These are phyloP conservation scores for Caradrina clavipalpis DNA, from an alignment of 2,888 invertebrate species.

Conservation along the genomic window DNA sequence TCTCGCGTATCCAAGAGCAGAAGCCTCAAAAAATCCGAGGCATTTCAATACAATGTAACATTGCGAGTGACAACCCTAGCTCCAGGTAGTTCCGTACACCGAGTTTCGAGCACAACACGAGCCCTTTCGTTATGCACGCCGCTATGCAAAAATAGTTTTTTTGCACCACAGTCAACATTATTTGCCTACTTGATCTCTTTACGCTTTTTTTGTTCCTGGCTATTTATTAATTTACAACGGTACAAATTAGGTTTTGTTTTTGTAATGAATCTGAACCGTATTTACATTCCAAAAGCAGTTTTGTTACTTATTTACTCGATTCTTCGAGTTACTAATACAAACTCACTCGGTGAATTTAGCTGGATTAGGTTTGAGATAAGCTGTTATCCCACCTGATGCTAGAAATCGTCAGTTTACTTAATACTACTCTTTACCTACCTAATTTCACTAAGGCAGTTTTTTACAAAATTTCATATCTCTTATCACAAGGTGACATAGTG, in stretches of 20 bases:
- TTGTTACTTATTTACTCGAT: not conserved
- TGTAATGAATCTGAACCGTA: slow-evolving; percentile 30
- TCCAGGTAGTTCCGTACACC: slow-evolving; percentile 64
- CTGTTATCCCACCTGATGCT: too few species aligned
- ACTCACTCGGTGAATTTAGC: not conserved
- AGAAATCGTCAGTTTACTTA: too few species aligned
- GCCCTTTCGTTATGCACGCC: slow-evolving; percentile 80
- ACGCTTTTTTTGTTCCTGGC: slow-evolving; percentile 48
- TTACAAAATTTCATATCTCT: not conserved
- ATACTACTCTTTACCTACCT: too few species aligned
- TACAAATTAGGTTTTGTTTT: slow-evolving; percentile 42
- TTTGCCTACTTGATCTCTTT: slow-evolving; percentile 64
- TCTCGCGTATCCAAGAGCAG: not conserved
- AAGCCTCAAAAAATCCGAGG: not conserved
- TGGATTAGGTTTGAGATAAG: not conserved
- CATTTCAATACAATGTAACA: not conserved
- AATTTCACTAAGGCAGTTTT: too few species aligned
- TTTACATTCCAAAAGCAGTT: not conserved
- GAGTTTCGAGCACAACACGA: slow-evolving; percentile 74
- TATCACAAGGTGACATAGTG: not conserved
- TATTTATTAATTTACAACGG: slow-evolving; percentile 49
- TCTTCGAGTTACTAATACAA: too few species aligned
- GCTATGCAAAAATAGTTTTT: slow-evolving; percentile 68
- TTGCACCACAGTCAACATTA: slow-evolving; percentile 64
- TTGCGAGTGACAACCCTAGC: slow-evolving; percentile 59